Conservation (phyloP, 2,113 vertebrate genomes). For the Meleagris gallopavo region DNA sequence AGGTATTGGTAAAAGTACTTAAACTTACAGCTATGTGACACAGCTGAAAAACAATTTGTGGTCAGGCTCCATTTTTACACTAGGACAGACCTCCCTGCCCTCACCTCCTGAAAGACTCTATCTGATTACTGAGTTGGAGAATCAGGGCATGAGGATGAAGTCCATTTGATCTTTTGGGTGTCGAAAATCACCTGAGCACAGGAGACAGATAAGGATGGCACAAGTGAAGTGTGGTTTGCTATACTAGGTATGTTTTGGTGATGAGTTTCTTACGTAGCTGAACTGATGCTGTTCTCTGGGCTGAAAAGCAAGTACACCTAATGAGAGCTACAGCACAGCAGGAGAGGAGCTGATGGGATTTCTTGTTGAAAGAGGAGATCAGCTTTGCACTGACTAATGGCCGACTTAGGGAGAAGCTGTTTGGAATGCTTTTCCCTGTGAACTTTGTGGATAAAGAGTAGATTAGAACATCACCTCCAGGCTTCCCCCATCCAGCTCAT, state of each 20-base stretch:
- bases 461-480: not conserved
- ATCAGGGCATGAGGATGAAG: not conserved
- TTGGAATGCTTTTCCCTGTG: not conserved
- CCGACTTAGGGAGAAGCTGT: not conserved
- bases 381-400: not conserved
- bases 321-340: not conserved
- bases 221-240: accelerated
- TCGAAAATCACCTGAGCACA: not conserved
- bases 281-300: not conserved
- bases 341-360: not conserved
- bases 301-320: not conserved
- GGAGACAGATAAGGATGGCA: not conserved
- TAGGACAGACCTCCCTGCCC: not conserved
- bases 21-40: not conserved
- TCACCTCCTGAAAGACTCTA: not conserved
- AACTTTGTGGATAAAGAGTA: not conserved
- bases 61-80: not conserved
- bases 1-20: not conserved
- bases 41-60: constrained; percentile 1
- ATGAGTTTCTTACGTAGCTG: not conserved
- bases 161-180: not conserved
- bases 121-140: not conserved
- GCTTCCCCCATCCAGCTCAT: not conserved
- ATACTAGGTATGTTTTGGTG: not conserved
- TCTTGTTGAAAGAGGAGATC: not conserved